Percentiles rank a stretch among this genome's conserved stretches.
These are phyloP conservation scores for Porites cylindrica DNA, from an alignment of 92 coral and sea anemone genomes.

Conservation along the genomic window DNA sequence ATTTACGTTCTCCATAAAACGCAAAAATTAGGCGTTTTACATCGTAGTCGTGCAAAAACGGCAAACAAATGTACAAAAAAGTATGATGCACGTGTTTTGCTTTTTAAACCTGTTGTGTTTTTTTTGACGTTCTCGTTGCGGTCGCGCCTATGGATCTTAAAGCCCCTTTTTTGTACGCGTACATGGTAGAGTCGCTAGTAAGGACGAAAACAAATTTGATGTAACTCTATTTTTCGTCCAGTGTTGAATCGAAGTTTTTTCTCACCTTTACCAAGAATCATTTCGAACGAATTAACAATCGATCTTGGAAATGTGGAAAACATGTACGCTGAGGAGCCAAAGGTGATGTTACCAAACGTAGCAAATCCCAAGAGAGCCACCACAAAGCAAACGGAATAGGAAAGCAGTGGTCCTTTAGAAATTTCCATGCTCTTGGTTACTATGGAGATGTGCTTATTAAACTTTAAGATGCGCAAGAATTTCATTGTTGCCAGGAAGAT, in stretches of 20 bases:
- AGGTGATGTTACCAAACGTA: constrained; percentile 75
- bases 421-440: constrained; percentile 66
- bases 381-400: constrained; percentile 66
- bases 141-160: too few relatives aligned
- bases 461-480: constrained; percentile 80
- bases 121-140: too few relatives aligned
- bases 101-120: too few relatives aligned
- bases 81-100: too few relatives aligned
- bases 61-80: too few relatives aligned
- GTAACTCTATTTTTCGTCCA: too few relatives aligned
- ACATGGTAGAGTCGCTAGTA: too few relatives aligned
- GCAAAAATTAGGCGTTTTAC: too few relatives aligned
- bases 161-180: too few relatives aligned
- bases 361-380: constrained; percentile 82
- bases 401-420: constrained; percentile 58
- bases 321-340: constrained; percentile 72
- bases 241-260: background rate
- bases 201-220: too few relatives aligned
- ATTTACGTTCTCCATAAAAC: too few relatives aligned
- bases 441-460: constrained; percentile 79
- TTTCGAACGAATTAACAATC: constrained; percentile 84
- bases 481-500: constrained; percentile 89
- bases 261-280: constrained; percentile 78
- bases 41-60: too few relatives aligned
- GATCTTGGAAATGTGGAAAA: constrained; percentile 79